Conservation (phyloP, 2,113 vertebrate genomes). For the Progne subis region DNA sequence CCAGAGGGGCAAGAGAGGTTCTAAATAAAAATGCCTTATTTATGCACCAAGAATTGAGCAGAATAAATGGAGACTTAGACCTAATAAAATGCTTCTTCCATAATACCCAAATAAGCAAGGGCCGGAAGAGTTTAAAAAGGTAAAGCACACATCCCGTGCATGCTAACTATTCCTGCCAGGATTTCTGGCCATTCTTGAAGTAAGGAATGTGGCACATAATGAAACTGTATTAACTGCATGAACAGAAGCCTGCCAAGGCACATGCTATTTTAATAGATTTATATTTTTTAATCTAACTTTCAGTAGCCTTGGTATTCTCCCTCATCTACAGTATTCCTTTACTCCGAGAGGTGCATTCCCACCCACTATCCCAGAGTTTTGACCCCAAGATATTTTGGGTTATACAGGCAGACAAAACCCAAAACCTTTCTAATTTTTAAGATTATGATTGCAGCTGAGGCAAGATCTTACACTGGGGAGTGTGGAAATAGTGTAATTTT, state of each 20-base stretch:
- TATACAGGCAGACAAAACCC: neutral
- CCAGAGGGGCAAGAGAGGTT: neutral
- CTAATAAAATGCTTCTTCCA: neutral
- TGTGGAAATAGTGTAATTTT: neutral
- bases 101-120: neutral
- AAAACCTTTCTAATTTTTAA: neutral
- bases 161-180: neutral
- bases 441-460: neutral
- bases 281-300: neutral
- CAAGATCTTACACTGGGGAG: neutral
- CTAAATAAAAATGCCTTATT: neutral
- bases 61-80: neutral
- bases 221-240: neutral
- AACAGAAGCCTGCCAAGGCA: neutral
- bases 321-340: neutral
- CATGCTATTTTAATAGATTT: neutral
- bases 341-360: fast-evolving
- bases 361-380: neutral
- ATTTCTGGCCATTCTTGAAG: neutral
- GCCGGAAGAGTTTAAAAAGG: neutral
- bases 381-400: neutral
- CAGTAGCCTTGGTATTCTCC: neutral
- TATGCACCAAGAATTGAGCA: fast-evolving
- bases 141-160: fast-evolving
- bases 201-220: neutral